phyloP scores from a whole-genome alignment of 2,113 vertebrate species.

The Heliornis fulica region DNA sequence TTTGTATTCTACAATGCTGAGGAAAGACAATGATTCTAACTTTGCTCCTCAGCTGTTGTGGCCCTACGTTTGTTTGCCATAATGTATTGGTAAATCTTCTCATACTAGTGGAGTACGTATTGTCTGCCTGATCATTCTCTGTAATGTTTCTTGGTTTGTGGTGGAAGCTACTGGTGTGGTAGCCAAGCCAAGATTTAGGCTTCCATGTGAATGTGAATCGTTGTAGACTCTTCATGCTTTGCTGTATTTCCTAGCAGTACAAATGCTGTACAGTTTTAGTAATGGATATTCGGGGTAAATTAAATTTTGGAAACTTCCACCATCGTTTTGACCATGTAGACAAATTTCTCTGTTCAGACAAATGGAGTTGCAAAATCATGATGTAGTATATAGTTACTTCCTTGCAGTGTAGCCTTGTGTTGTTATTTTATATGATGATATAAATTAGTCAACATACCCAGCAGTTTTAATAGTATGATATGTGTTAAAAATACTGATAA shows the following conservation, averaged over 20 bases:
- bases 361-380: neutral
- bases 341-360: neutral
- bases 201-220: neutral
- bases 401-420: neutral
- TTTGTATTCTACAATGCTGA: neutral
- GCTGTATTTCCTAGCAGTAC: neutral
- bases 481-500: neutral
- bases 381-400: neutral
- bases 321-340: neutral
- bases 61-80: neutral
- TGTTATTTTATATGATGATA: neutral
- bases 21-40: neutral
- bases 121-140: neutral
- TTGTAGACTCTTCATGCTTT: neutral
- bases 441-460: neutral
- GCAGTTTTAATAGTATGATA: neutral
- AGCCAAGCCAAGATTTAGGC: neutral
- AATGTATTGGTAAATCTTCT: neutral
- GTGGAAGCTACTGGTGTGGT: neutral
- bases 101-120: accelerated
- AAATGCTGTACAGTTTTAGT: neutral
- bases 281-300: neutral
- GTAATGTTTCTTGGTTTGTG: neutral
- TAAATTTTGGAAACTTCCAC: neutral
- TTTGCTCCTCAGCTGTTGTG: neutral